Conservation (phyloP, 2,797 vertebrate genomes). For the Rhinoraja longicauda region DNA sequence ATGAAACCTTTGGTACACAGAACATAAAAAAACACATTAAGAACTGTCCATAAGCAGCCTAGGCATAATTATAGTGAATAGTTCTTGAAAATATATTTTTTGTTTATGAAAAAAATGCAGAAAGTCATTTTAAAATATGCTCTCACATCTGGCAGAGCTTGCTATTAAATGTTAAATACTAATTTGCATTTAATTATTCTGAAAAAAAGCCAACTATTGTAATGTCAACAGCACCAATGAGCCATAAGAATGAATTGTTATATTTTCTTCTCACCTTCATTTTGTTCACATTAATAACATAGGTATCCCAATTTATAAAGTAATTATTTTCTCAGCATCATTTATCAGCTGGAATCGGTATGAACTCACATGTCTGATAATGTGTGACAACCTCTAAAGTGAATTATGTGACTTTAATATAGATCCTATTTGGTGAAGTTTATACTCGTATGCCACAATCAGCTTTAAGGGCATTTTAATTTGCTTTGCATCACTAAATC, state of each 20-base stretch:
- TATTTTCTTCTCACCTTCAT: neutral
- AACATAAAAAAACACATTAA: neutral
- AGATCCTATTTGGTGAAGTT: constrained; percentile 21
- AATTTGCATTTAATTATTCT: neutral
- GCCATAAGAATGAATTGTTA: neutral
- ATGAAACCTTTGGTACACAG: neutral
- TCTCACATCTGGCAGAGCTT: neutral
- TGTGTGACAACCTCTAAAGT: constrained; percentile 33
- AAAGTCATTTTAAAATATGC: neutral
- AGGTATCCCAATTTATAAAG: constrained; percentile 17
- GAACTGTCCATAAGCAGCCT: neutral
- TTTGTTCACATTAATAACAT: neutral
- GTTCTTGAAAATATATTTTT: neutral
- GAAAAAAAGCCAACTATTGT: neutral
- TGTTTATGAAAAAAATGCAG: neutral
- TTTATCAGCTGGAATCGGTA: constrained; percentile 41
- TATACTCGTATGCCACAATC: constrained; percentile 10
- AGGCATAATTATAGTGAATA: too few relatives aligned
- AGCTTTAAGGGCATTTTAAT: neutral
- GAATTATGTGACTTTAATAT: constrained; percentile 28
- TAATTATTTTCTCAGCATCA: constrained; percentile 29
- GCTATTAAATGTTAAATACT: neutral
- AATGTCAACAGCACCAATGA: too few relatives aligned
- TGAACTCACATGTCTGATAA: constrained; percentile 42
- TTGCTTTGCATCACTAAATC: neutral